These are phyloP conservation scores for Alfaro cultratus DNA, from an alignment of 2,797 vertebrate species.

Conservation along the genomic window DNA sequence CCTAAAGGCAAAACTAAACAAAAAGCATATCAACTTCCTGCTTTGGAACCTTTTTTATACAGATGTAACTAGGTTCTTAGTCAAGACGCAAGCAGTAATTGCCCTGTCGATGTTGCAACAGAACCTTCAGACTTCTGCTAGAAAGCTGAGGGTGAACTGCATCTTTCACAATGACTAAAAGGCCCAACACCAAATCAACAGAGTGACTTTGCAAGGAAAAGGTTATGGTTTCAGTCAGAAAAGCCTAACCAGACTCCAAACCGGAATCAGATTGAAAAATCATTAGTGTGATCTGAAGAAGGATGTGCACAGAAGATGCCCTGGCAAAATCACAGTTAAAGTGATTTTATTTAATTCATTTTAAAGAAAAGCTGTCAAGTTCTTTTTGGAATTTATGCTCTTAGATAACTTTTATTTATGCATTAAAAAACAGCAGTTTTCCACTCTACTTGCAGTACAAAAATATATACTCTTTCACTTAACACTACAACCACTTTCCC, in stretches of 20 bases:
- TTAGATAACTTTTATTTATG: too few relatives aligned
- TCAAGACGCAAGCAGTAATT: background rate
- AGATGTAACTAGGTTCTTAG: background rate
- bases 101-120: constrained; percentile 32
- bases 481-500: background rate
- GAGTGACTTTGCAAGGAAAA: background rate
- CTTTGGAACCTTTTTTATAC: background rate
- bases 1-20: background rate
- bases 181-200: background rate
- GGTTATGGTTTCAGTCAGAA: background rate
- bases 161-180: constrained; percentile 26
- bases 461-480: background rate
- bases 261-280: background rate
- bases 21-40: background rate
- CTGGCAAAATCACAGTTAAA: background rate
- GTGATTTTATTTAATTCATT: background rate
- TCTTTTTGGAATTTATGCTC: too few relatives aligned
- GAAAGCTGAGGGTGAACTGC: constrained; percentile 3
- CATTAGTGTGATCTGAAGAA: background rate
- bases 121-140: constrained; percentile 4
- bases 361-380: too few relatives aligned
- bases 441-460: background rate
- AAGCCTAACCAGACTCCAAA: background rate
- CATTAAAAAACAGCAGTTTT: background rate
- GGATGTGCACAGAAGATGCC: background rate